Percentiles rank a stretch among this genome's conserved stretches.
Conservation (phyloP, 2,888 invertebrate species). For the Trypoxylon attenuatum region DNA sequence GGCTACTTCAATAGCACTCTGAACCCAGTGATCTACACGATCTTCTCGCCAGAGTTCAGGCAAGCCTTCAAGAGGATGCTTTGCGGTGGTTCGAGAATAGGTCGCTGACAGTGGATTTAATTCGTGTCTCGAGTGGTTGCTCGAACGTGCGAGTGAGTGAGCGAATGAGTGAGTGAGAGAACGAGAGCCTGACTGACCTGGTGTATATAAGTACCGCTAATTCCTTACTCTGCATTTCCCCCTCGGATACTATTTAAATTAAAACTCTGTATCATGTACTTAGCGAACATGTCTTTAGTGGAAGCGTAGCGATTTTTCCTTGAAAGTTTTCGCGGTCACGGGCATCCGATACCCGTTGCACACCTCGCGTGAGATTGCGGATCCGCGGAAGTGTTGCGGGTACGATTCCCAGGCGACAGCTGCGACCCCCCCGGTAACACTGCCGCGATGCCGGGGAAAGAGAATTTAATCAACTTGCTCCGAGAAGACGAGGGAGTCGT, state of each 20-base stretch:
- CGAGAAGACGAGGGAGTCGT: not conserved
- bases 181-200: not conserved
- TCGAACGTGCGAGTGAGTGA: conserved; percentile 15
- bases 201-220: conserved; percentile 5
- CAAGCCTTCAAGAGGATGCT: conserved; percentile 92
- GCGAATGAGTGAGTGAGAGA: not conserved
- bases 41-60: conserved; percentile 94
- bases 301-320: conserved; percentile 21
- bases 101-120: conserved; percentile 61
- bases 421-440: not conserved
- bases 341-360: too few relatives aligned
- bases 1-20: conserved; percentile 94
- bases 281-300: conserved; percentile 15
- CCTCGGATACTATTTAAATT: conserved; percentile 30
- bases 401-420: not conserved
- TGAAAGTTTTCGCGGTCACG: conserved; percentile 3
- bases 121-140: not conserved
- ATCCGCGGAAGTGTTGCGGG: too few relatives aligned
- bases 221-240: conserved; percentile 16
- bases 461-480: not conserved
- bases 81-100: conserved; percentile 78
- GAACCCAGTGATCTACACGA: conserved; percentile 95
- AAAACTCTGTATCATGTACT: conserved; percentile 29
- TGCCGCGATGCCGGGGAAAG: too few relatives aligned
- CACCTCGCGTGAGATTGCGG: too few relatives aligned